Base-by-base conservation (phyloP, 2,888 invertebrate genomes). In the Rambutsinella grinnellia region DNA sequence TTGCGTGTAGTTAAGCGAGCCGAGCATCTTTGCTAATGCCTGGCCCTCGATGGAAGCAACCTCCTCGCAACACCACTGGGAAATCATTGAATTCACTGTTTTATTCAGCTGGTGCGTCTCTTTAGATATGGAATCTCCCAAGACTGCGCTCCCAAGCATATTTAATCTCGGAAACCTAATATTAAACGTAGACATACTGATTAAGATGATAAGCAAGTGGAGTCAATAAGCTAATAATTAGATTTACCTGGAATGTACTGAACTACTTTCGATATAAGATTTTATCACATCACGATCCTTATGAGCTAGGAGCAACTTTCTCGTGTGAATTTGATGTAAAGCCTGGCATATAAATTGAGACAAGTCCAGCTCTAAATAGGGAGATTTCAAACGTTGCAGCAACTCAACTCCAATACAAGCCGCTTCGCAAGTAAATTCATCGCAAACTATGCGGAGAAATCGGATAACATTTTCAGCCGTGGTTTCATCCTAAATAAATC, bases 21-120 rank as follows among this genome's bases (percentile, higher is more conserved):
- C 69, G 10, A 84, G 54, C 66, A 84, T 76, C 61, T 82, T 80
- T 8, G 80, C 79, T 3, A 84, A 47, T 6, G 82, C 82, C 6
- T 76, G 17, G 6, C 84, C 84, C 68, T 84, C 84, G 2, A 65
- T 54, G 8, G 76, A 46, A 24, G 65, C 79, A 5, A 83, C 61
- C 46, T 84, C 82, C 19, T 69, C 76, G 47, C 75, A 81, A 36
- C 84, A 82, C 82, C 82, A 78, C 24, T 67, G 63, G 10, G 63
- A 46, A 47, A 78, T 58, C 69, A 75, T 65, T 1, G 66, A 24
- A 10, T 60, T 60, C 44, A 69, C 51, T 24, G 54, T 51, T 54
- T 57, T 58, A 51, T 51, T 56, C 1, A 54, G 47, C 28, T 66
- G 62, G 1, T 28, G 13, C 2, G 23, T 36, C 6, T 76, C 69